Evolutionary conservation across 2,797 vertebrate species (phyloP).

Genomic region (Siniperca undulata): DNA sequence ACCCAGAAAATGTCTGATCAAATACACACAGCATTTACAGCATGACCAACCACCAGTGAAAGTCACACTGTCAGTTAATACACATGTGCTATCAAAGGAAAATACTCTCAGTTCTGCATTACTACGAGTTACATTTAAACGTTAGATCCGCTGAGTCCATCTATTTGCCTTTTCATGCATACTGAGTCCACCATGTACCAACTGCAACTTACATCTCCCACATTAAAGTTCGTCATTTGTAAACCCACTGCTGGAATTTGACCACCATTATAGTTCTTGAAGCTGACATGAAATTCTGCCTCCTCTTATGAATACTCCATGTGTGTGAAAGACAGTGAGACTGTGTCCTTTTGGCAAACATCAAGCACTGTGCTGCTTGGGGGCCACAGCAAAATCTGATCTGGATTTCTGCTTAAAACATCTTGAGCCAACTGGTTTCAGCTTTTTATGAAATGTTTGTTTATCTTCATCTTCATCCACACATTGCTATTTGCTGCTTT

Average conservation of each 20-base stretch:
- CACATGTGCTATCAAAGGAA: background rate
- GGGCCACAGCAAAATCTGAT: background rate
- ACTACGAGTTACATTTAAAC: too few relatives aligned
- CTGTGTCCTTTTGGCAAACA: background rate
- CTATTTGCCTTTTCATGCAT: background rate
- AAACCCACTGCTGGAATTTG: background rate
- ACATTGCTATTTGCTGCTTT: background rate
- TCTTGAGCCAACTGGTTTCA: background rate
- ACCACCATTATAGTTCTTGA: background rate
- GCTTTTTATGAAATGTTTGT: background rate
- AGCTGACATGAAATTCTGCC: background rate
- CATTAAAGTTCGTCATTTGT: background rate
- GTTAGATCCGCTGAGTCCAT: background rate
- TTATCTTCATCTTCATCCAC: background rate
- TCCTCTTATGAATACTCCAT: background rate
- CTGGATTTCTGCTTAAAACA: constrained; percentile 10
- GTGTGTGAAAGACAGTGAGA: background rate
- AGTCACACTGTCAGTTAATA: background rate
- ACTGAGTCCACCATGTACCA: background rate
- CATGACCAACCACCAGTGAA: background rate
- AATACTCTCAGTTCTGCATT: background rate
- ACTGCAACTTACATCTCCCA: background rate
- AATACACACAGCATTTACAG: background rate
- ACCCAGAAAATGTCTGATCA: background rate
- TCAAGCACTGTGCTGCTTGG: background rate